Evolutionary conservation across 2,113 vertebrate species (phyloP), one percentile per base, ranked within the genome.

Genomic region (Cheilinus undulatus): DNA sequence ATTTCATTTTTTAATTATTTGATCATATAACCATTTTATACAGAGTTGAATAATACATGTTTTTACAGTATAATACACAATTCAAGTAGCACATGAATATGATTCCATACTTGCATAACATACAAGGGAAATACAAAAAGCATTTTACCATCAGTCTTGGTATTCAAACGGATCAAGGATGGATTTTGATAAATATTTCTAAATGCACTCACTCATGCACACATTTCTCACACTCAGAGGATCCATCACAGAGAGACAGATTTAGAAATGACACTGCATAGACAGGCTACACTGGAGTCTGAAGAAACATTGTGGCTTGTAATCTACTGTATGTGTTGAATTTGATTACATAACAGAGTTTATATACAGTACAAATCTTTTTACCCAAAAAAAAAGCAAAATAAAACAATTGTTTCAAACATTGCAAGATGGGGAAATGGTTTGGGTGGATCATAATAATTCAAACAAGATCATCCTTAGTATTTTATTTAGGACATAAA

Each of bases 31-130:
- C 66, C 67, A n/a, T 78, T 88, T n/a, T 76, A 79, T 73, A 87
- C 80, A 88, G 63, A 78, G 63, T 62, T 67, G 66, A 81, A 57
- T 61, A 62, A 84, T 62, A 83, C 54, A 82, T 69, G 34, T 82
- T 76, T 88, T 83, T 85, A 89, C 88, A 92, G 70, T 84, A 82
- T 85, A 69, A 74, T 82, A 89, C 64, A 86, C 45, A 45, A 53
- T 85, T 88, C 77, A 90, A 88, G 84, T 86, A 79, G 58, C 61
- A 86, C 49, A 80, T 82, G 38, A 73, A 61, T 76, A 77, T 58
- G 28, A 70, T 76, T 69, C 60, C 72, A 81, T 59, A 74, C 12
- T 80, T 84, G 23, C 32, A 69, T 64, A 64, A 68, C 20, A 14
- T 36, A 64, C 9, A 28, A 24, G 32, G 66, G 54, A 67, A 70